Conservation (phyloP, 2,797 vertebrate species). For the Eremophila alpestris region DNA sequence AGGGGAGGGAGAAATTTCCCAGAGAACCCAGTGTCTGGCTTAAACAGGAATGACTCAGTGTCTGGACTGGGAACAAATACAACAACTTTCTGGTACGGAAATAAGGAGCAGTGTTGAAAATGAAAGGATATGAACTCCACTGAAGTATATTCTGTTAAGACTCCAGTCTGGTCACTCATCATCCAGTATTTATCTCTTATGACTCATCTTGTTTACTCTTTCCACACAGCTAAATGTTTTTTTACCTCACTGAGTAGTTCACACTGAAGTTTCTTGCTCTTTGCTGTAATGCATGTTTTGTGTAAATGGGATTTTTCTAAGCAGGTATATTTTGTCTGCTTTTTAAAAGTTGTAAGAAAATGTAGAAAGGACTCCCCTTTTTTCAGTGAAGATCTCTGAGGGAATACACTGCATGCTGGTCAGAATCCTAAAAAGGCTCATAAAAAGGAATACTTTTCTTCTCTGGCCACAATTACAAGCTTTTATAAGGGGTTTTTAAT, state of each 20-base stretch:
- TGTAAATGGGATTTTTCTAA: not conserved
- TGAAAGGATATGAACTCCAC: not conserved
- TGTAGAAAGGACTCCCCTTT: not conserved
- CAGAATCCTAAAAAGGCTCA: not conserved
- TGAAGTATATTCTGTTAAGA: not conserved
- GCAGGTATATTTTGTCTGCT: not conserved
- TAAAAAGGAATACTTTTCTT: not conserved
- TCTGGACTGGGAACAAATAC: slow-evolving; percentile 54
- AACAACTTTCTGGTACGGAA: slow-evolving; percentile 41
- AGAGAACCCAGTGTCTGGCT: slow-evolving; percentile 47
- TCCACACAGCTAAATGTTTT: not conserved
- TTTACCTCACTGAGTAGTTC: not conserved
- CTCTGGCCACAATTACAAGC: not conserved
- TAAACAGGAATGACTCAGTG: slow-evolving; percentile 50
- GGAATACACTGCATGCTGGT: not conserved
- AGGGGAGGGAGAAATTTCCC: slow-evolving; percentile 47
- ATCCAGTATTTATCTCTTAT: not conserved
- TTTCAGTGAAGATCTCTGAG: not conserved
- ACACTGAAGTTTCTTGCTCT: not conserved
- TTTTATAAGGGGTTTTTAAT: not conserved
- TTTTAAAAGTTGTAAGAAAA: not conserved
- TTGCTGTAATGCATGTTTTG: not conserved
- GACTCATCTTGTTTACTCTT: slow-evolving; percentile 12
- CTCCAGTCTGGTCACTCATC: not conserved
- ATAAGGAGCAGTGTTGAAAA: slow-evolving; percentile 13